A percentile compares a stretch with the other conserved stretches of the same genome.
Conservation (phyloP, 2,113 vertebrate genomes). For the Jacana jacana region DNA sequence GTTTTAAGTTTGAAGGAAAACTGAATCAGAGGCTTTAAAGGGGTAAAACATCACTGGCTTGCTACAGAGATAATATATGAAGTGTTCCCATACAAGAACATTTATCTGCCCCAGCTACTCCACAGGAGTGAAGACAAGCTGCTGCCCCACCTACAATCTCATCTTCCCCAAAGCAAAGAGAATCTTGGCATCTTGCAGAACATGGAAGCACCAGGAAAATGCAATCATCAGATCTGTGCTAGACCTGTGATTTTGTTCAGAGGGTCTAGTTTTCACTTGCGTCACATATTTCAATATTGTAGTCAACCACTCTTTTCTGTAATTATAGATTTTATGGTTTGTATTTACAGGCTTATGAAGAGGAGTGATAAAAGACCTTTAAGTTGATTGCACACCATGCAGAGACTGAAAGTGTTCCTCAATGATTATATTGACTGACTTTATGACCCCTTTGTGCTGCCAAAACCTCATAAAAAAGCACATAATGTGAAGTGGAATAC, state of each 20-base stretch:
- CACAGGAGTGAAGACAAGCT: background rate
- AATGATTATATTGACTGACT: slow-evolving; percentile 38
- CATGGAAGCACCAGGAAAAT: background rate
- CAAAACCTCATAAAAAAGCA: slow-evolving; percentile 11
- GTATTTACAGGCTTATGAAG: slow-evolving; percentile 41
- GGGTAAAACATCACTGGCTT: background rate
- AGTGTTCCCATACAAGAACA: background rate
- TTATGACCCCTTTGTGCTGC: slow-evolving; percentile 32
- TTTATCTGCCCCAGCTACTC: background rate
- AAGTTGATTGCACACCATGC: slow-evolving; percentile 13
- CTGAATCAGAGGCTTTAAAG: background rate
- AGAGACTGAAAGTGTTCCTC: background rate
- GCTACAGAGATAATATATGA: background rate
- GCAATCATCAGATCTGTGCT: background rate
- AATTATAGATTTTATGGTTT: slow-evolving; percentile 31
- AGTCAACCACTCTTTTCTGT: background rate
- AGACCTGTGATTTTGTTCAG: background rate
- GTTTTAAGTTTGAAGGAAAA: background rate
- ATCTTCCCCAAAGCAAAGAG: background rate
- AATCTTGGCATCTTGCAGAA: background rate
- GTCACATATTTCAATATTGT: background rate
- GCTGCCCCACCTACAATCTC: background rate
- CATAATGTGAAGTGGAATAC: slow-evolving; percentile 24
- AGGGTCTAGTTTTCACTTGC: background rate
- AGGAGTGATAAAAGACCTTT: slow-evolving; percentile 14